A percentile compares a stretch with the other conserved stretches of the same genome.
phyloP scores from a whole-genome alignment of 2,113 vertebrate species.

The Limanda limanda region DNA sequence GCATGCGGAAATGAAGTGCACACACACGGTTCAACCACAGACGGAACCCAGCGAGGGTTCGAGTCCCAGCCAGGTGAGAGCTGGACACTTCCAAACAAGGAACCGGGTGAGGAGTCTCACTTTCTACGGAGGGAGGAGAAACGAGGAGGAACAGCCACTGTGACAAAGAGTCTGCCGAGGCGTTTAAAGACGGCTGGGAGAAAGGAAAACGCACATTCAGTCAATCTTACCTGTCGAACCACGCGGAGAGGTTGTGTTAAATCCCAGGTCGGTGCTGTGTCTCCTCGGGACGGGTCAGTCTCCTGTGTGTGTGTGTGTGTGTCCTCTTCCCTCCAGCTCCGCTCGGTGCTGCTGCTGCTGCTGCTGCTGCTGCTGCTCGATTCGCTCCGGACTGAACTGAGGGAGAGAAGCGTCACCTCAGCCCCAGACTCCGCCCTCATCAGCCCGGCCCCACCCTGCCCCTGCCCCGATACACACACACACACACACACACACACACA shows the following conservation, averaged over 20 bases:
- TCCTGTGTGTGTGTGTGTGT: not conserved
- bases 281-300: conserved; percentile 5
- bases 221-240: conserved; percentile 62
- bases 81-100: no score
- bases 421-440: conserved; percentile 62
- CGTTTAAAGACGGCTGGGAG: not conserved
- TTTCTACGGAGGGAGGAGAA: not conserved
- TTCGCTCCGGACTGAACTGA: not conserved
- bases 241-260: not conserved
- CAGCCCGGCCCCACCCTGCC: conserved; percentile 69
- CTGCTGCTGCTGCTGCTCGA: conserved; percentile 9
- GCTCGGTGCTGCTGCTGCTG: conserved; percentile 4
- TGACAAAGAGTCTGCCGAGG: not conserved
- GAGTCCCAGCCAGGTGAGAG: not conserved
- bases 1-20: conserved; percentile 72
- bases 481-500: not conserved
- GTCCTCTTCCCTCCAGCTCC: conserved; percentile 18
- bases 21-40: not conserved
- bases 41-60: not conserved
- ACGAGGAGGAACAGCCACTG: not conserved
- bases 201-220: not conserved
- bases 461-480: conserved; percentile 13
- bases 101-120: not conserved
- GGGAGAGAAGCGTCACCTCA: conserved; percentile 67
- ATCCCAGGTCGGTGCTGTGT: conserved; percentile 38